Base-by-base conservation (phyloP, 2,113 vertebrate species). In the Glaucomys volans region DNA sequence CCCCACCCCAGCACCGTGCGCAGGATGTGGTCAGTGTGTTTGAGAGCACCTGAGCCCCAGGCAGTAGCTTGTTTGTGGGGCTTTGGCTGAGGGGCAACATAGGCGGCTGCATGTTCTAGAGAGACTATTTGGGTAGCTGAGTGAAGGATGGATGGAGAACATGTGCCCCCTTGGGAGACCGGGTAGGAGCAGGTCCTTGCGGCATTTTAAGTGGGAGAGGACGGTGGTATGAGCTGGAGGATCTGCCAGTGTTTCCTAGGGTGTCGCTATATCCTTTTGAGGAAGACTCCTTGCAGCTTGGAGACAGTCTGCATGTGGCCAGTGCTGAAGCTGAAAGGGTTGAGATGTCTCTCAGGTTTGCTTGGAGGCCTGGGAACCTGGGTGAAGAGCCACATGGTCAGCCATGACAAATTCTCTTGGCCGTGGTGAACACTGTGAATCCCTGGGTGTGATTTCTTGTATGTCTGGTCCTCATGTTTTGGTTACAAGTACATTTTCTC, bases 391-490 rank as follows among this genome's bases (percentile, higher is more conserved):
- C 32, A 18, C 17, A 6, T 26, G 28, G 37, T 86, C 75, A 52
- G 47, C n/a, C 32, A 20, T 1, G 35, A 24, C 67, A 10, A 18
- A 66, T 90, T 90, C 66, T 71, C n/a, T 83, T 22, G 59, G 35
- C 32, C 14, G 0, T 0, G 18, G 47, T 37, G 40, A 75, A 50
- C 26, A 7, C 30, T 22, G 17, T 82, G 50, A 90, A 57, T 69
- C 64, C 18, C 47, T 77, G 16, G 72, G 14, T 32, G 37, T 24
- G 14, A 95, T 79, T 77, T 94, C 77, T 84, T 81, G 32, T 54
- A 50, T 59, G 74, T 74, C 62, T 40, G 2, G 37, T 30, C 35
- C 18, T 47, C 16, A 6, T 72, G 54, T 54, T 93, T 95, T 79
- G 82, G 50, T 91, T 86, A 57, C 77, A 72, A 81, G 2, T 47